Conservation (phyloP, 2,888 invertebrate species). For the Drosophila hamatofila region DNA sequence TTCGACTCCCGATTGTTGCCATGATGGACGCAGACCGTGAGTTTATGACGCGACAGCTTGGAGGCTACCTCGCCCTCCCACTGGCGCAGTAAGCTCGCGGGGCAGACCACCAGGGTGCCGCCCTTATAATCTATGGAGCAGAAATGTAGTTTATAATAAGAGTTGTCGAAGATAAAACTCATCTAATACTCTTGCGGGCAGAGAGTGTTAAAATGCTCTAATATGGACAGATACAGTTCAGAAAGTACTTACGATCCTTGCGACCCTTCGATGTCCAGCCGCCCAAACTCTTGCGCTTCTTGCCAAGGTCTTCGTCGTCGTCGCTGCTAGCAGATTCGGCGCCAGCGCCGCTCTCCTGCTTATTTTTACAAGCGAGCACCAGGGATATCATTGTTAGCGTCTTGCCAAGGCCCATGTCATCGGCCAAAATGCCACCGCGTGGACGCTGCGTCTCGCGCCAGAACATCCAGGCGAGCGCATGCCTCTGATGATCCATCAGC, state of each 20-base stretch:
- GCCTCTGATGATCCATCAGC: constrained; percentile 93
- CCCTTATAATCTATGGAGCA: constrained; percentile 86
- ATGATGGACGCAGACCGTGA: constrained; percentile 91
- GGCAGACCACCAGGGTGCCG: constrained; percentile 95
- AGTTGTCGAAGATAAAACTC: not conserved
- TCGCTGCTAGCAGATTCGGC: constrained; percentile 62
- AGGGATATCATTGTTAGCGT: constrained; percentile 93
- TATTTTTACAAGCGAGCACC: constrained; percentile 87
- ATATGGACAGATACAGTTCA: too few relatives aligned
- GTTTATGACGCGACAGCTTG: constrained; percentile 87
- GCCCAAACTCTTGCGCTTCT: constrained; percentile 16
- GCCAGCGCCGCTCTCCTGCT: constrained; percentile 61
- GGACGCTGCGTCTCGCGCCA: constrained; percentile 96
- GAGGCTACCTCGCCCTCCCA: constrained; percentile 93
- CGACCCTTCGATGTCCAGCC: constrained; percentile 82
- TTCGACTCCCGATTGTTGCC: constrained; percentile 90
- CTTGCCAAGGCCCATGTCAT: constrained; percentile 87
- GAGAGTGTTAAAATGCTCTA: too few relatives aligned
- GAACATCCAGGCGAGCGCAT: constrained; percentile 94
- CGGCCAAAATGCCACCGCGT: constrained; percentile 94
- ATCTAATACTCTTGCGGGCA: too few relatives aligned
- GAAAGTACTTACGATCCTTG: constrained; percentile 73
- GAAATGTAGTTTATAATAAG: not conserved
- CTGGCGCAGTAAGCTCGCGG: constrained; percentile 95
- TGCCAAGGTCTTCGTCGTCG: constrained; percentile 51